A percentile compares a stretch with the other conserved stretches of the same genome.
Conservation (phyloP, 2,888 invertebrate species). For the Nysson spinosus region DNA sequence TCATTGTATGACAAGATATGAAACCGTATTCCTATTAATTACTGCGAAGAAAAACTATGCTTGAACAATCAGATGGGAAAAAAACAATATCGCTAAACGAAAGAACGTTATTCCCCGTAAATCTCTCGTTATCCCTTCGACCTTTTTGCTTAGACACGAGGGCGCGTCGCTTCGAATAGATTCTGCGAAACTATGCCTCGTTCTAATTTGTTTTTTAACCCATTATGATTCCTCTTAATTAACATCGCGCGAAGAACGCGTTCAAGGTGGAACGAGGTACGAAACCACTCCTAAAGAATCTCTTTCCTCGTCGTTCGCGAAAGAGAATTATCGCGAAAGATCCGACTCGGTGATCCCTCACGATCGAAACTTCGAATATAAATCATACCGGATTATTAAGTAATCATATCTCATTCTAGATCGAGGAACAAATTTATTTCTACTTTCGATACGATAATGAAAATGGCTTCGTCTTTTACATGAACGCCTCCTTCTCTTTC, state of each 20-base stretch:
- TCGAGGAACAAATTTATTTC: background rate
- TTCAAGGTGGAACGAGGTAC: background rate
- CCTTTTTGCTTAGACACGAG: constrained; percentile 20
- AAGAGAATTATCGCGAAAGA: background rate
- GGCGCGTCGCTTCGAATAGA: constrained; percentile 19
- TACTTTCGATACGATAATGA: background rate
- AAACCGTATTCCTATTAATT: constrained; percentile 16
- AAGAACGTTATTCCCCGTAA: constrained; percentile 15
- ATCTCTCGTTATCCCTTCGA: constrained; percentile 27
- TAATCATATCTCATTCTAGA: background rate
- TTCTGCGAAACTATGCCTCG: constrained; percentile 8
- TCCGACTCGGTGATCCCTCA: background rate
- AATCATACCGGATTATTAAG: background rate
- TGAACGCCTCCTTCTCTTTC: background rate
- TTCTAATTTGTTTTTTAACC: constrained; percentile 7
- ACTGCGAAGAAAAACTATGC: constrained; percentile 58
- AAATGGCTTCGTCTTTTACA: background rate
- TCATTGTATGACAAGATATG: constrained; percentile 4
- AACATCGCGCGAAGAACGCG: background rate
- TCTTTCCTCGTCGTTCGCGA: constrained; percentile 1
- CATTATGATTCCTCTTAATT: constrained; percentile 3
- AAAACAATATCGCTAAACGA: constrained; percentile 5
- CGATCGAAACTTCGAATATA: background rate
- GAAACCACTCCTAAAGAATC: background rate
- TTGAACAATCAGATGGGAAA: constrained; percentile 65